Evolutionary conservation across 2,113 vertebrate species (phyloP).

Genomic region (Neogale vison): DNA sequence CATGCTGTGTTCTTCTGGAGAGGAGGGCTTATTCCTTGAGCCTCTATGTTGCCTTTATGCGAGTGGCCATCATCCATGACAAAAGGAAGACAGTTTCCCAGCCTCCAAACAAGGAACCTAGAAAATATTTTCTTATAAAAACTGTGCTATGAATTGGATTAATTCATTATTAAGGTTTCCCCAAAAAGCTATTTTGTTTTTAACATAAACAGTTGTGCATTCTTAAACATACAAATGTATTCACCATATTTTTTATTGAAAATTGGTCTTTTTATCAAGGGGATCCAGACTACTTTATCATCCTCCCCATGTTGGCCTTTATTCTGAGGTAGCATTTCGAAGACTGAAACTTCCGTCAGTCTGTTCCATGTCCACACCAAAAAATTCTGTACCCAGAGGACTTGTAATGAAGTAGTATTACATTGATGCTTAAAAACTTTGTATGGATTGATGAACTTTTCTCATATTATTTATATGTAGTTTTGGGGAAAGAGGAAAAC

Average conservation of each 20-base stretch:
- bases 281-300: background rate
- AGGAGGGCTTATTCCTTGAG: background rate
- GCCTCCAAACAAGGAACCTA: background rate
- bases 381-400: background rate
- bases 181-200: background rate
- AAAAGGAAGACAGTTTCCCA: background rate
- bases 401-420: background rate
- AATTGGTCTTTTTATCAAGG: background rate
- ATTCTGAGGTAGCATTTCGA: constrained; percentile 1
- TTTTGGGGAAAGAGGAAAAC: constrained; percentile 18
- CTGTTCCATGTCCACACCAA: background rate
- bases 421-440: background rate
- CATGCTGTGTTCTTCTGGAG: background rate
- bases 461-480: background rate
- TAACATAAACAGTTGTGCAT: background rate
- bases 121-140: background rate
- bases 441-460: background rate
- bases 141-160: background rate
- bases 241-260: background rate
- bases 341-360: background rate
- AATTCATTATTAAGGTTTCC: background rate
- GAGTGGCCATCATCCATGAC: background rate
- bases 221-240: background rate
- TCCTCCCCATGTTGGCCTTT: background rate
- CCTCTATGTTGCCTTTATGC: background rate